Conservation (phyloP, 2,113 vertebrate species). For the Crotalus viridis region DNA sequence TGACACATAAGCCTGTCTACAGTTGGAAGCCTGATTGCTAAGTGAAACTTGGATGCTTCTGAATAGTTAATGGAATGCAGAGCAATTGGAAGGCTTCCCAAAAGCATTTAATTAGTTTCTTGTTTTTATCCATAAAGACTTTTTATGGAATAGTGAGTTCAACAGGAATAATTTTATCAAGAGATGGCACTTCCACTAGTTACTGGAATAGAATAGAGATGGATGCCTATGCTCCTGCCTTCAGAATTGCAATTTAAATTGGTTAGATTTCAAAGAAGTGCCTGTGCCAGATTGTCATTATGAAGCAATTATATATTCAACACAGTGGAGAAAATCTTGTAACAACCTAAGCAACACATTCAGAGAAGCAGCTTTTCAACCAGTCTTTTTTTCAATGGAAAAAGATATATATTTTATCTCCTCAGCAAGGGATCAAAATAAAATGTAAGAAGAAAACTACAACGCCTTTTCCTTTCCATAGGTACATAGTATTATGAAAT, state of each 20-base stretch:
- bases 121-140: neutral
- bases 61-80: neutral
- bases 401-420: neutral
- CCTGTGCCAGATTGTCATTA: neutral
- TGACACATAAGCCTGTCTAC: neutral
- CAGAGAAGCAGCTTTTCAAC: neutral
- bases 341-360: neutral
- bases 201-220: neutral
- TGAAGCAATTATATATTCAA: neutral
- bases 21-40: neutral
- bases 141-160: neutral
- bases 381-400: neutral
- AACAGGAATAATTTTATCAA: rapidly evolving
- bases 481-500: neutral
- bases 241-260: neutral
- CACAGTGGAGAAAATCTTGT: neutral
- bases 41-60: neutral
- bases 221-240: neutral
- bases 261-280: neutral
- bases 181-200: neutral
- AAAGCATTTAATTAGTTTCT: neutral
- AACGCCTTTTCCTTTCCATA: neutral
- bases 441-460: neutral
- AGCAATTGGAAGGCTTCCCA: neutral
- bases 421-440: neutral